Evolutionary conservation across 2,797 vertebrate genomes (phyloP).

Genomic region (Cichlasoma orientale): DNA sequence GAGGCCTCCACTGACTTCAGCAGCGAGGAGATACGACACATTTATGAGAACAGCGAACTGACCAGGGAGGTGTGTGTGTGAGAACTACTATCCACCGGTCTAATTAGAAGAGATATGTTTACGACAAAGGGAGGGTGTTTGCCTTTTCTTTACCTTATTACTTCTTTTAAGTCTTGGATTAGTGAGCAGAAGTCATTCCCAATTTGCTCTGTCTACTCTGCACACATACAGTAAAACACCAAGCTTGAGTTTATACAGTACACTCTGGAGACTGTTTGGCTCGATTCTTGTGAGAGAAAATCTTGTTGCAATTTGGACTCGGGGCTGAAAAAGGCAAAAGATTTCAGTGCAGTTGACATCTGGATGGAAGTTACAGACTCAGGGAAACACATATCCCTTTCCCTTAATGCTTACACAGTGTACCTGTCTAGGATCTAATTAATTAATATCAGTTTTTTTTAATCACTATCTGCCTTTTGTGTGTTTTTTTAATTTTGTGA

Average conservation of each 20-base stretch:
- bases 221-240: background rate
- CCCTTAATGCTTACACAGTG: background rate
- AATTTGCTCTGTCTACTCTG: background rate
- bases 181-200: background rate
- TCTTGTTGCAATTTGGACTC: background rate
- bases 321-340: background rate
- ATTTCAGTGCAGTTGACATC: background rate
- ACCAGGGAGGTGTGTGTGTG: slow-evolving; percentile 86
- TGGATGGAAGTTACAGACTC: background rate
- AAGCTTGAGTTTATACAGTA: background rate
- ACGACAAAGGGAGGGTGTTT: background rate
- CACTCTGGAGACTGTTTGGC: background rate
- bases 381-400: background rate
- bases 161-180: background rate
- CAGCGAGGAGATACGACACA: slow-evolving; percentile 94
- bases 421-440: background rate
- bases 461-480: background rate
- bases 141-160: background rate
- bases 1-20: slow-evolving; percentile 92
- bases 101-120: background rate
- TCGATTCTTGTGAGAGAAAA: background rate
- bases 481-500: background rate
- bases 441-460: background rate
- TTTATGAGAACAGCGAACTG: slow-evolving; percentile 93
- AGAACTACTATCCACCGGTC: background rate